Conservation (phyloP, 2,797 vertebrate genomes). For the Xyrichtys novacula region DNA sequence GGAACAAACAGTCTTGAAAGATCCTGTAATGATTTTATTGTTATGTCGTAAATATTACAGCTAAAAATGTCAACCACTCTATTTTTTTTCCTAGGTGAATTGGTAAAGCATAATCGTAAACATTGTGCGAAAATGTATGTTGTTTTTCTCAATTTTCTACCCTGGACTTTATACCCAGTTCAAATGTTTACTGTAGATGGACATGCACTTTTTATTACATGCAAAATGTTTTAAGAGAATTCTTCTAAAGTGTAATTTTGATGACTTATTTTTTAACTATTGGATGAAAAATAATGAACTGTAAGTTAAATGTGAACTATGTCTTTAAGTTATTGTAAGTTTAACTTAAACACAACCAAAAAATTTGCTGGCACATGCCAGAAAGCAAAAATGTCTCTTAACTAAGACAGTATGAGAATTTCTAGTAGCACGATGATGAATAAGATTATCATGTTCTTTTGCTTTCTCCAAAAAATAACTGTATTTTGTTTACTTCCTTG, state of each 20-base stretch:
- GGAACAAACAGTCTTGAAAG: constrained; percentile 63
- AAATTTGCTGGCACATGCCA: constrained; percentile 49
- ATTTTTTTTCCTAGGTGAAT: constrained; percentile 33
- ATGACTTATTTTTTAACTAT: not conserved
- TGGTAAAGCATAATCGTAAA: constrained; percentile 23
- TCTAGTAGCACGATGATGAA: constrained; percentile 45
- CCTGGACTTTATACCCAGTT: constrained; percentile 41
- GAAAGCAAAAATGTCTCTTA: constrained; percentile 34
- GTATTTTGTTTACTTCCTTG: constrained; percentile 65
- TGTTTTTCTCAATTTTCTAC: constrained; percentile 12
- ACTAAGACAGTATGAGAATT: constrained; percentile 23
- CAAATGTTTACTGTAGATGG: constrained; percentile 38
- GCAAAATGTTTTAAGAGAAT: not conserved
- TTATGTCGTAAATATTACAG: constrained; percentile 46
- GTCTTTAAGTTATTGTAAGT: constrained; percentile 4
- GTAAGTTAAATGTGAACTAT: no score
- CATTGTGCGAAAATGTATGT: constrained; percentile 23
- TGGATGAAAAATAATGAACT: no score
- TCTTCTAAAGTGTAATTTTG: not conserved
- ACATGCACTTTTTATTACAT: constrained; percentile 10
- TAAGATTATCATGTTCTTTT: constrained; percentile 13
- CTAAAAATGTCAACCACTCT: constrained; percentile 28
- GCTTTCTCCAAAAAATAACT: constrained; percentile 63
- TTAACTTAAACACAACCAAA: constrained; percentile 26
- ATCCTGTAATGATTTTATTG: constrained; percentile 52